phyloP scores from a whole-genome alignment of 1,140 invertebrate species.

The Drosophila nasuta region DNA sequence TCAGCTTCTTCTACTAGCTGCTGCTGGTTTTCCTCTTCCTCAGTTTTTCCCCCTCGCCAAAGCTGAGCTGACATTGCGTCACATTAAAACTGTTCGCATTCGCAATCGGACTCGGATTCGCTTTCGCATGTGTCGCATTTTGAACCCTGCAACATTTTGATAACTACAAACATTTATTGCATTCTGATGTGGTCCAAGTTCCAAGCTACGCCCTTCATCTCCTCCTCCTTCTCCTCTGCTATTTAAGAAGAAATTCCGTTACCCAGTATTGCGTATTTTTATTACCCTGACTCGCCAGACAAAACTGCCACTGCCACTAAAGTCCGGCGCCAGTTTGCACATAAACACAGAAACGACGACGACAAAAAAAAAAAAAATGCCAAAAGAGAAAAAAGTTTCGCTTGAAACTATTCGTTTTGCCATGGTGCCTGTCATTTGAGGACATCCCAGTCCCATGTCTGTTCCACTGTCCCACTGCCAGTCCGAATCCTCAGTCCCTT shows the following conservation, averaged over 20 bases:
- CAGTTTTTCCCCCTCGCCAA: too few species aligned
- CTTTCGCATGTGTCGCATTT: slow-evolving; percentile 20
- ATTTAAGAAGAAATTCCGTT: slow-evolving; percentile 22
- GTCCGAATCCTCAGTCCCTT: background rate
- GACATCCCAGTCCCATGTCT: slow-evolving; percentile 16
- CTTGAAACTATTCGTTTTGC: slow-evolving; percentile 39
- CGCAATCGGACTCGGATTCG: slow-evolving; percentile 3
- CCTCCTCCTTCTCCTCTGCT: background rate
- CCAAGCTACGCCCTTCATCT: background rate
- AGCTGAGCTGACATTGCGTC: slow-evolving; percentile 32
- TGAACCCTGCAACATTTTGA: slow-evolving; percentile 53
- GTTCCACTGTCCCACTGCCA: background rate
- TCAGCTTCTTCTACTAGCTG: background rate
- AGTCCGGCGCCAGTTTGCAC: slow-evolving; percentile 75
- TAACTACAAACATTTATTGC: slow-evolving; percentile 65
- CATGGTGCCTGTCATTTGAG: slow-evolving; percentile 39
- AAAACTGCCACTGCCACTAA: slow-evolving; percentile 69
- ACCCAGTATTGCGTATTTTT: slow-evolving; percentile 55
- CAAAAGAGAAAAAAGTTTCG: slow-evolving; percentile 24
- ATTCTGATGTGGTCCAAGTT: slow-evolving; percentile 52
- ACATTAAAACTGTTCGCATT: slow-evolving; percentile 37
- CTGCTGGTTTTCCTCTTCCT: background rate
- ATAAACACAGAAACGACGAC: slow-evolving; percentile 61
- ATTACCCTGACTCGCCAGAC: slow-evolving; percentile 68
- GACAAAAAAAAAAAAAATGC: slow-evolving; percentile 40